phyloP scores from a whole-genome alignment of 2,113 vertebrate genomes.

The Boulengerochromis microlepis region DNA sequence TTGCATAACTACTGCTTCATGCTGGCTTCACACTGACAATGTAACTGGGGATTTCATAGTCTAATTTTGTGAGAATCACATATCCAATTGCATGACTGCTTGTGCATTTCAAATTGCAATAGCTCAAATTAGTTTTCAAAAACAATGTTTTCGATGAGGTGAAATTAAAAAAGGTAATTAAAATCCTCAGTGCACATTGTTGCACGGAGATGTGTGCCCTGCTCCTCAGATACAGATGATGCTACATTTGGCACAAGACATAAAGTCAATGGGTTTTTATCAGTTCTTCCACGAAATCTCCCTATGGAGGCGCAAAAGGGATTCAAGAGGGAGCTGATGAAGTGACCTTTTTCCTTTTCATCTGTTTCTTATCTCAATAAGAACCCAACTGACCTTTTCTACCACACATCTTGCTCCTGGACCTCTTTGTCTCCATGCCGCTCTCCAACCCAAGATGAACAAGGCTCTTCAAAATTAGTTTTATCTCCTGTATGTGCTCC shows the following conservation, averaged over 20 bases:
- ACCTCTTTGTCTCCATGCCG: neutral
- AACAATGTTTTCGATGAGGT: neutral
- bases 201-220: neutral
- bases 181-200: neutral
- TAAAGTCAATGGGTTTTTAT: slow-evolving; percentile 54
- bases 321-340: slow-evolving; percentile 67
- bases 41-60: slow-evolving; percentile 24
- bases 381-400: slow-evolving; percentile 68
- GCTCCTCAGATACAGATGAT: neutral
- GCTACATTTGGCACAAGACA: slow-evolving; percentile 23
- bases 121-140: neutral
- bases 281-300: slow-evolving; percentile 53
- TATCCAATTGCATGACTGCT: neutral
- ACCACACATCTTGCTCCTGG: slow-evolving; percentile 45
- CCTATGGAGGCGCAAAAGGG: slow-evolving; percentile 37
- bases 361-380: slow-evolving; percentile 68
- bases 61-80: slow-evolving; percentile 19
- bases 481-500: slow-evolving; percentile 16
- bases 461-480: slow-evolving; percentile 35
- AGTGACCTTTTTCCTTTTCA: slow-evolving; percentile 70
- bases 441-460: neutral
- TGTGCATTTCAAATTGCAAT: neutral
- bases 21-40: neutral
- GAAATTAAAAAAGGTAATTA: neutral
- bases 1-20: slow-evolving; percentile 22